Evolutionary conservation across 2,888 invertebrate species (phyloP).

Genomic region (Nomada ferruginata): DNA sequence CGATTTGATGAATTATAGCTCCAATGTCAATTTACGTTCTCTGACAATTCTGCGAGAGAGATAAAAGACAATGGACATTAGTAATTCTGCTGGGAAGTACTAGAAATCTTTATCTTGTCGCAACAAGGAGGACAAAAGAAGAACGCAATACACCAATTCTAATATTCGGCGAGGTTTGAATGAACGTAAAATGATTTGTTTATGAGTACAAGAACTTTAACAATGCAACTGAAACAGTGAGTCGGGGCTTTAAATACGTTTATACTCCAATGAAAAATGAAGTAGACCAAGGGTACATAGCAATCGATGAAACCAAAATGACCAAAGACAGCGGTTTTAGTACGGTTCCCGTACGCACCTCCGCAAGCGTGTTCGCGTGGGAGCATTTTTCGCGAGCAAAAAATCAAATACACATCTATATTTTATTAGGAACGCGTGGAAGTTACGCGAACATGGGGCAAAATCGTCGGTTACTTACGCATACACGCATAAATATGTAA

Average conservation of each 20-base stretch:
- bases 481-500: slow-evolving; percentile 68
- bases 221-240: not conserved
- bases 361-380: not conserved
- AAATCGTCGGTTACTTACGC: slow-evolving; percentile 58
- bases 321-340: slow-evolving; percentile 28
- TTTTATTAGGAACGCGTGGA: slow-evolving; percentile 42
- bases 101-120: too few relatives aligned
- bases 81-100: too few relatives aligned
- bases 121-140: too few relatives aligned
- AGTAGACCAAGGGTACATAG: not conserved
- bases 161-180: too few relatives aligned
- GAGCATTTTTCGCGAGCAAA: slow-evolving; percentile 25
- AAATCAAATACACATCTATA: slow-evolving; percentile 47
- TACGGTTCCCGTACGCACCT: not conserved
- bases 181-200: too few relatives aligned
- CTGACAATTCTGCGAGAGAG: too few relatives aligned
- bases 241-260: not conserved
- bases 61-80: too few relatives aligned
- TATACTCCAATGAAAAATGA: slow-evolving; percentile 1
- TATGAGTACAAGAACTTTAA: too few relatives aligned
- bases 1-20: too few relatives aligned
- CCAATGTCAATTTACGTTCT: too few relatives aligned
- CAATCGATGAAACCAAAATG: slow-evolving; percentile 20
- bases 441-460: slow-evolving; percentile 43
- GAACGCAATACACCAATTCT: too few relatives aligned